Percentiles rank a stretch among this genome's conserved stretches.
phyloP scores from a whole-genome alignment of 1,140 invertebrate species.

The Zaprionus nigranus region DNA sequence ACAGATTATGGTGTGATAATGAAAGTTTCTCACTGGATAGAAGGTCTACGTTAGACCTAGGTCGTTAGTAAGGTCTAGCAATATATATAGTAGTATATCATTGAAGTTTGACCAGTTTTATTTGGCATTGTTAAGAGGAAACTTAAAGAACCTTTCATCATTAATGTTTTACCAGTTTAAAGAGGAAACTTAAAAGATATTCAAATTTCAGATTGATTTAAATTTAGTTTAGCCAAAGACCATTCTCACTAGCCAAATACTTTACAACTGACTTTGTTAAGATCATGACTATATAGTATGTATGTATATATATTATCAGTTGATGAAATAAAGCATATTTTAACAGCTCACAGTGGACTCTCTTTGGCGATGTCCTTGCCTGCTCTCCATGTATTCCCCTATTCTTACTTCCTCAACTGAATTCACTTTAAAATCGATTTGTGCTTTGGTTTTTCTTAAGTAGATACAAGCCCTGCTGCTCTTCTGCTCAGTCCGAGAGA shows the following conservation, averaged over 20 bases:
- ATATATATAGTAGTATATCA: neutral
- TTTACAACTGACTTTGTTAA: constrained; percentile 1
- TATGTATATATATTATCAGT: neutral
- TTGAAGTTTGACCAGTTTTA: neutral
- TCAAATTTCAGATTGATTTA: neutral
- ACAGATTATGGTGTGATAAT: neutral
- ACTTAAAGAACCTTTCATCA: neutral
- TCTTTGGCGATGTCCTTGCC: neutral
- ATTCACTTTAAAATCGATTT: neutral
- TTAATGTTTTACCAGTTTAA: too few relatives aligned
- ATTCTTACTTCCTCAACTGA: neutral
- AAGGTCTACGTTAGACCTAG: neutral
- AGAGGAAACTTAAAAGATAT: neutral
- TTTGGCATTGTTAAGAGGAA: neutral
- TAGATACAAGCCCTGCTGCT: neutral
- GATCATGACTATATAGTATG: neutral
- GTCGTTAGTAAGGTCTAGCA: too few relatives aligned
- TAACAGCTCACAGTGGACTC: neutral
- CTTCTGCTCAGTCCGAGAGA: neutral
- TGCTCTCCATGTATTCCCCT: too few relatives aligned
- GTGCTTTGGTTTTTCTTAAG: neutral
- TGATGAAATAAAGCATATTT: constrained; percentile 8
- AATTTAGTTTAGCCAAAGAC: neutral
- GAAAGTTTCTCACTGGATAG: neutral
- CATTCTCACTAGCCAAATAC: constrained; percentile 4